phyloP scores from a whole-genome alignment of 2,888 invertebrate genomes.

The Cheilosia variabilis region DNA sequence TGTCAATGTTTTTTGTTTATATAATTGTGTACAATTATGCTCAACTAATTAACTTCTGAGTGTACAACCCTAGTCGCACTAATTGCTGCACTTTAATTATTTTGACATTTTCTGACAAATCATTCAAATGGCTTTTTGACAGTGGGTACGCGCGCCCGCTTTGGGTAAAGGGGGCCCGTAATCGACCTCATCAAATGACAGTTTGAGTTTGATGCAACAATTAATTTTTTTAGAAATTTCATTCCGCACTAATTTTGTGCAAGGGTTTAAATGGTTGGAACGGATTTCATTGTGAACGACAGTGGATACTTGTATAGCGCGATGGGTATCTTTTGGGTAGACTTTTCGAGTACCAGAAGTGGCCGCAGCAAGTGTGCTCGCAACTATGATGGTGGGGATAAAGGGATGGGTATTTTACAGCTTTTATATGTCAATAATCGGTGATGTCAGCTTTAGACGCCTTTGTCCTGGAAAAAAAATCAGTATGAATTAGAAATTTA shows the following conservation, averaged over 20 bases:
- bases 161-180: conserved; percentile 3
- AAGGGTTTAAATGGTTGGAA: neutral
- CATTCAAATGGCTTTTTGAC: conserved; percentile 45
- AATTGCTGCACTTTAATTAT: conserved; percentile 74
- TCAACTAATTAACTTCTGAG: conserved; percentile 58
- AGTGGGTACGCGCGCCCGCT: conserved; percentile 10
- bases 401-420: no score
- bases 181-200: conserved; percentile 40
- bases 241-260: neutral
- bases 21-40: conserved; percentile 61
- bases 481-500: no score
- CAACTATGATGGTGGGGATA: no score
- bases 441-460: no score
- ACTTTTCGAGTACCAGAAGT: no score
- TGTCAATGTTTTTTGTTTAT: conserved; percentile 57
- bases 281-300: no score
- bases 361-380: no score
- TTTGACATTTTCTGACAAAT: conserved; percentile 63
- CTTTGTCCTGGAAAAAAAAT: no score
- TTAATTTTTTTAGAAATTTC: conserved; percentile 25
- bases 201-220: conserved; percentile 40
- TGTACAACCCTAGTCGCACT: conserved; percentile 25
- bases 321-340: no score
- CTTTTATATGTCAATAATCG: no score
- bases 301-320: no score